Evolutionary conservation across 2,888 invertebrate genomes (phyloP), one percentile per base, ranked within the genome.

Genomic region (Platerodrilus igneus): DNA sequence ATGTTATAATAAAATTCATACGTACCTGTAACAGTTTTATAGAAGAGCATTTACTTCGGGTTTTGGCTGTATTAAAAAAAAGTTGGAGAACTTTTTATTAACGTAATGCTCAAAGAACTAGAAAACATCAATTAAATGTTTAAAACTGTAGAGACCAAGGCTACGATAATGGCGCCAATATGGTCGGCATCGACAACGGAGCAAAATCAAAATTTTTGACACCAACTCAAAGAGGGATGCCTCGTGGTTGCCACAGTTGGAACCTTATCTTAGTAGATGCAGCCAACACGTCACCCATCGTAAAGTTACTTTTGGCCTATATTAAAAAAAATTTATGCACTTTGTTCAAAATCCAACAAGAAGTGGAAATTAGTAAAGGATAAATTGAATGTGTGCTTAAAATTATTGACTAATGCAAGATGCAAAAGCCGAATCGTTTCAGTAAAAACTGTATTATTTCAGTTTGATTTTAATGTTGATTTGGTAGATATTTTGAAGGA

Each of bases 91-190:
- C 14, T 25, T 25, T 10, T 25, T 13, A 25, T 14, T 13, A 25
- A 25, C 9, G 25, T 11, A 11, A 25, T 31, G n/a, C n/a, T n/a
- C n/a, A n/a, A n/a, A n/a, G n/a, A n/a, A n/a, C n/a, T n/a, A n/a
- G n/a, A n/a, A 13, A 31, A 19, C 19, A 31, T 31, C 8, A 15
- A 28, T 20, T 15, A 18, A 23, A 10, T 29, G 17, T 30, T 22
- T 9, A 17, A 21, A 22, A 4, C 9, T 23, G 45, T 33, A 29
- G 47, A 17, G 48, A 47, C 21, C 51, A 48, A 35, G 45, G 47
- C 21, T 50, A 48, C 30, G 51, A 52, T 30, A 50, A 50, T 38
- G 49, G 47, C 26, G n/a, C n/a, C n/a, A 51, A 53, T 29, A 53
- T 48, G 46, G 35, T 37, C 18, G 44, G 41, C 14, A 39, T 44